phyloP scores from a whole-genome alignment of 2,797 vertebrate species.

The Diplodus puntazzo region DNA sequence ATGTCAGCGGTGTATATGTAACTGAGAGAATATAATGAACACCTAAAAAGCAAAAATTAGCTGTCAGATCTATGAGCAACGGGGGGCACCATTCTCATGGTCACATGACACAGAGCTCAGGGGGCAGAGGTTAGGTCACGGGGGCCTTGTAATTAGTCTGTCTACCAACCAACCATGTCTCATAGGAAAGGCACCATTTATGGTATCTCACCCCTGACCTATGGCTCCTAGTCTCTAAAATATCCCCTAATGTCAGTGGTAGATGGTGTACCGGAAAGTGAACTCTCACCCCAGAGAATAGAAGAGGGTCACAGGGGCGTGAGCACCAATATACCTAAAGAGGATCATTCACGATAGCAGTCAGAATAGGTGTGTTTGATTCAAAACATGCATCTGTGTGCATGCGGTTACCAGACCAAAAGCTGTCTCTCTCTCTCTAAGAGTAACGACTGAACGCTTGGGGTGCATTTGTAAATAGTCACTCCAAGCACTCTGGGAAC shows the following conservation, averaged over 20 bases:
- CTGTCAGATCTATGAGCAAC: background rate
- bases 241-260: conserved; percentile 61
- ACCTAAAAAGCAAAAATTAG: background rate
- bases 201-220: conserved; percentile 84
- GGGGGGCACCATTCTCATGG: conserved; percentile 39
- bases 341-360: conserved; percentile 26
- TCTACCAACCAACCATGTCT: conserved; percentile 71
- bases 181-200: conserved; percentile 70
- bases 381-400: conserved; percentile 5
- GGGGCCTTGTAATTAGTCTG: conserved; percentile 76
- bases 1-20: background rate
- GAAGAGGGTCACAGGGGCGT: conserved; percentile 20
- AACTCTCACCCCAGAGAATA: conserved; percentile 56
- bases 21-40: background rate
- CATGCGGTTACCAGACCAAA: background rate
- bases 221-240: conserved; percentile 72
- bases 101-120: conserved; percentile 61
- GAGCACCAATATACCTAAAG: conserved; percentile 19
- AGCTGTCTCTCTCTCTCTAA: background rate
- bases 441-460: background rate
- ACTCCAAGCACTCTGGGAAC: too few relatives aligned
- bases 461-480: too few relatives aligned
- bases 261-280: conserved; percentile 40
- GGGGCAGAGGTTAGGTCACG: conserved; percentile 82
- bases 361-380: conserved; percentile 19